Percentiles rank a stretch among this genome's conserved stretches.
phyloP scores from a whole-genome alignment of 2,797 vertebrate genomes.

The Antennarius maculatus region DNA sequence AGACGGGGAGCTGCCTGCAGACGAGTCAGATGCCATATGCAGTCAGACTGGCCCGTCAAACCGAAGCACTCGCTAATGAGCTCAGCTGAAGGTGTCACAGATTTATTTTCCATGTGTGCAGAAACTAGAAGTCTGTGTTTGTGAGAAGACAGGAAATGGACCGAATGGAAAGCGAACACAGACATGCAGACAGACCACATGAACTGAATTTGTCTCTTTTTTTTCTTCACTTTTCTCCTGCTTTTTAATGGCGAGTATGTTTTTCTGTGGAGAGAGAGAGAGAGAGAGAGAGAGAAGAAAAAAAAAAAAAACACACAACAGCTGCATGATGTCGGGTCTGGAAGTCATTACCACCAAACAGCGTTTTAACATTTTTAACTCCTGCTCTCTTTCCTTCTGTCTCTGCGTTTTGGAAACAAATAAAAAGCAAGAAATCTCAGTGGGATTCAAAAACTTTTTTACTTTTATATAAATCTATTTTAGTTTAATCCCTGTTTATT shows the following conservation, averaged over 20 bases:
- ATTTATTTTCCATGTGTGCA: slow-evolving; percentile 45
- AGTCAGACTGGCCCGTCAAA: slow-evolving; percentile 2
- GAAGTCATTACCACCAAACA: slow-evolving; percentile 78
- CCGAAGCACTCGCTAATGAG: slow-evolving; percentile 14
- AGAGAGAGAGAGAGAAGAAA: too few species aligned
- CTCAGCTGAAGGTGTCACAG: slow-evolving; percentile 24
- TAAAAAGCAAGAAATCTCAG: slow-evolving; percentile 29
- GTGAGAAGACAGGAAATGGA: slow-evolving; percentile 41
- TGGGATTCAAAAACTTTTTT: slow-evolving; percentile 12
- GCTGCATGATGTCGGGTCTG: slow-evolving; percentile 84
- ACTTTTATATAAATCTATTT: slow-evolving; percentile 20
- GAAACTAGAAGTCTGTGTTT: slow-evolving; percentile 55
- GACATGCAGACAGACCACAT: slow-evolving; percentile 70
- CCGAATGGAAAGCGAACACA: slow-evolving; percentile 67
- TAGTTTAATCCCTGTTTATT: slow-evolving; percentile 20
- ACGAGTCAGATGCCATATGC: background rate
- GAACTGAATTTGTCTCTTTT: slow-evolving; percentile 60
- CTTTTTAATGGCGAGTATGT: slow-evolving; percentile 63
- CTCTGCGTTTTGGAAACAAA: slow-evolving; percentile 46
- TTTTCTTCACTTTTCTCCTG: slow-evolving; percentile 54
- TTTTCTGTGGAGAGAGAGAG: slow-evolving; percentile 34
- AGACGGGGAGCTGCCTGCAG: slow-evolving; percentile 4
- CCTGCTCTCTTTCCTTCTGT: slow-evolving; percentile 46
- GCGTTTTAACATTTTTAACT: slow-evolving; percentile 75
- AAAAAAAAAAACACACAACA: slow-evolving; percentile 59